Evolutionary conservation across 2,113 vertebrate genomes (phyloP), one percentile per base, ranked within the genome.

Genomic region (Pelecanoides urinatrix): DNA sequence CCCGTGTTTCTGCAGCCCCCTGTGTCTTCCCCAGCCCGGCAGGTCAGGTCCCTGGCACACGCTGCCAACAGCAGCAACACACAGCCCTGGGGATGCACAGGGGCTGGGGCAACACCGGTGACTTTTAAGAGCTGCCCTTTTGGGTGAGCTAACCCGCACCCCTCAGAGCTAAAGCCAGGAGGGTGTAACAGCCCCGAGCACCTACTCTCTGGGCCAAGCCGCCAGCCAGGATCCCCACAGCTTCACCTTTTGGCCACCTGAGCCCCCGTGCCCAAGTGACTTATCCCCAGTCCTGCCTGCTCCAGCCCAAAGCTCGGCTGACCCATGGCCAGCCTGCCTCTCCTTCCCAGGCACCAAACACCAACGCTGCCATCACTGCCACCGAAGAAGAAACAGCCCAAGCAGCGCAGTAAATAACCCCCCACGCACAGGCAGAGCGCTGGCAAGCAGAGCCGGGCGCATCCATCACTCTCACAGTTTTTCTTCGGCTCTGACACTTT

Each of bases 401-500:
- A 70, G 75, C 81, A 88, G 82, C 0, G 1, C 94, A 62, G 86
- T 96, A 94, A 96, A 96, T 83, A 96, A 91, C n/a, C 9, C 45
- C 52, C 15, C 0, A 3, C 29, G 10, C 79, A 9, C 59, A 55
- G 61, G 67, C 88, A 88, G 45, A 83, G 79, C 38, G 0, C 45
- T 88, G 78, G 90, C 93, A 94, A 66, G 68, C 87, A 23, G 71
- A 90, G 84, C 92, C 0, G 0, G 78, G 91, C 12, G 7, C 70
- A 86, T 95, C 70, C 93, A 96, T 95, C 94, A 82, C 71, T 52
- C 59, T 86, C 61, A 1, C 17, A 6, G 83, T 66, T 96, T 96
- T 91, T 80, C 93, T 95, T 91, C 25, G 36, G 80, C 81, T 82
- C 84, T 93, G 96, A 91, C 95, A 94, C 96, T 90, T 85, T 90